Base-by-base conservation (phyloP, 1,140 invertebrate genomes). In the Drosophila grimshawi region DNA sequence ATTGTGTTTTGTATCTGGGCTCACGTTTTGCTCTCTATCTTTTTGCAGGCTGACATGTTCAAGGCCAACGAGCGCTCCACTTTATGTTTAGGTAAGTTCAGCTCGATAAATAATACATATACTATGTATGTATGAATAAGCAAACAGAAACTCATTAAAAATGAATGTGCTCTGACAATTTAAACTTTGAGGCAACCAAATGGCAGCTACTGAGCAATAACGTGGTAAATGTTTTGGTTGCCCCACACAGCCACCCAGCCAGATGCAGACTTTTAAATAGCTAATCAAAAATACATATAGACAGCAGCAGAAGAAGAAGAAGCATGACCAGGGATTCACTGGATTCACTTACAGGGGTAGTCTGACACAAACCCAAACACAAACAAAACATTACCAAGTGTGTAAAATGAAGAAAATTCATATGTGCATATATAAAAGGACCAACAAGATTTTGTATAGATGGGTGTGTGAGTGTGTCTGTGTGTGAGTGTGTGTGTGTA, bases 281-380 rank as follows among this genome's bases (percentile, higher is more conserved):
- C 83, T 88, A 88, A 88, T 88, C 83, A 88, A 88, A 88, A 83
- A 88, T 75, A 88, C 83, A 88, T 78, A 80, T 73, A 70, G 64
- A 71, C 68, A 80, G 68, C 62, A 35, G 27, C 67, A 49, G 49
- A 69, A 69, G 3, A 19, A 19, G 19, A n/a, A n/a, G n/a, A n/a
- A n/a, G n/a, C n/a, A n/a, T n/a, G n/a, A n/a, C n/a, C n/a, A n/a
- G 39, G 19, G 10, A 56, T 43, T 56, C 6, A 29, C 27, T 19
- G 19, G 19, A 1, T 19, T 32, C 27, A 46, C n/a, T 33, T n/a
- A 19, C 7, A 32, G 5, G 29, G 4, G 41, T 29, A 29, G 19
- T 5, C 6, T 19, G 5, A 4, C 30, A 52, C 48, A 49, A 30
- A 27, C 53, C 35, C 32, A 27, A 37, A 52, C 75, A 57, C 19